Evolutionary conservation across 2,888 invertebrate species (phyloP), one percentile per base, ranked within the genome.

Genomic region (Disparrhopalites patrizii): DNA sequence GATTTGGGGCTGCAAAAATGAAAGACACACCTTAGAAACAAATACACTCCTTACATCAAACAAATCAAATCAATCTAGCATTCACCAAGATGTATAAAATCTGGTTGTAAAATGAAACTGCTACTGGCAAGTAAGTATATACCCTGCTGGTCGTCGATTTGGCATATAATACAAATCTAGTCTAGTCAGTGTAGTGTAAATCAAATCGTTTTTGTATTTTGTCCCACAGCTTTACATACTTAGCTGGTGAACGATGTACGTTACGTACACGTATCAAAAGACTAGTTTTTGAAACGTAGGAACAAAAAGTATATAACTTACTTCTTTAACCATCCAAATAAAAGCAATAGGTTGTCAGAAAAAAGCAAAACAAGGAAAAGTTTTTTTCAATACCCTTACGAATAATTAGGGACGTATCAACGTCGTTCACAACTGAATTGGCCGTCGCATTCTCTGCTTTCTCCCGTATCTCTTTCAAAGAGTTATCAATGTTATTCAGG

Each of bases 371-470:
- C 27, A 20, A 15, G 25, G 20, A 25, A 31, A 52, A 18, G 4
- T 18, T 20, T 18, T 50, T 25, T 55, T 3, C 27, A 31, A 52
- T 63, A 63, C 58, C 63, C 62, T 57, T 62, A 67, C 67, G 63
- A 40, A 55, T 43, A n/a, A 27, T 28, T 13, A 50, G 51, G 7
- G 54, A 51, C 40, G 20, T 54, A 20, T 64, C 61, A 52, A 70
- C 64, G 67, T 67, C 67, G 54, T 70, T 68, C 20, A 73, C 36
- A 62, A 74, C 68, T 18, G 74, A 74, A 52, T 69, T 74, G 8
- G 71, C 69, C 25, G 72, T 72, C 18, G 63, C 72, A 15, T 62
- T 51, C 18, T 71, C 66, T 10, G 70, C 72, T 33, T 74, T 73
- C 27, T 70, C 69, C 51, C 60, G 64, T n/a, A 74, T 69, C 65